Evolutionary conservation across 2,888 invertebrate species (phyloP), one percentile per base, ranked within the genome.

Genomic region (Steinernema hermaphroditum): DNA sequence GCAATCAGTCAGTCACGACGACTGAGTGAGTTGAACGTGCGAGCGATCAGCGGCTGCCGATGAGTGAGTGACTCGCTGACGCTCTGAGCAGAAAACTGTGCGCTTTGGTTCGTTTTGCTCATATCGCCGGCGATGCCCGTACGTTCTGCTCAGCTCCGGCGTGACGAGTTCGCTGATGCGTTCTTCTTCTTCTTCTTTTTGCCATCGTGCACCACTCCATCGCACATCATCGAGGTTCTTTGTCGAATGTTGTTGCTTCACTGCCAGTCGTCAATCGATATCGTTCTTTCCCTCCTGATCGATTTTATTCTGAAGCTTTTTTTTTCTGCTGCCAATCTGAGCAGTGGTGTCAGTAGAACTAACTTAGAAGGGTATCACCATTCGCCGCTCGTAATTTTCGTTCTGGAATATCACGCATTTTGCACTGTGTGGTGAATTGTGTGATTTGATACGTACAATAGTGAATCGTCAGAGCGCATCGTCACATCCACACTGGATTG

Each of bases 181-280:
- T 34, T 32, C 62, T 62, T 62, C 62, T 34, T 12, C 37, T 4
- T 37, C 37, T 37, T 37, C 37, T 37, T 37, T 12, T 62, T 46
- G 9, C 16, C n/a, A 16, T 46, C 46, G 46, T 46, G 2, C 46
- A 6, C 22, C 22, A 19, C 62, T 14, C 62, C 62, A 32, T 16
- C 62, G 29, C 62, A 27, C 62, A 62, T 62, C 62, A 62, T 62
- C 62, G 32, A 29, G 62, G 32, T 16, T 32, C 29, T 62, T 62
- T 62, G 32, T 62, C 62, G 62, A 37, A 4, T 37, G 34, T 62
- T 29, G 62, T 32, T 29, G 32, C 16, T 46, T 46, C 46, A 19
- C 16, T 62, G 62, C 62, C 62, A 62, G 62, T 62, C 29, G 27
- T 16, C 62, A 29, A 62, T 62, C 62, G 32, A 62, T 62, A 62